Percentiles rank a stretch among this genome's conserved stretches.
Conservation (phyloP, 2,797 vertebrate species). For the Danio kyathit region DNA sequence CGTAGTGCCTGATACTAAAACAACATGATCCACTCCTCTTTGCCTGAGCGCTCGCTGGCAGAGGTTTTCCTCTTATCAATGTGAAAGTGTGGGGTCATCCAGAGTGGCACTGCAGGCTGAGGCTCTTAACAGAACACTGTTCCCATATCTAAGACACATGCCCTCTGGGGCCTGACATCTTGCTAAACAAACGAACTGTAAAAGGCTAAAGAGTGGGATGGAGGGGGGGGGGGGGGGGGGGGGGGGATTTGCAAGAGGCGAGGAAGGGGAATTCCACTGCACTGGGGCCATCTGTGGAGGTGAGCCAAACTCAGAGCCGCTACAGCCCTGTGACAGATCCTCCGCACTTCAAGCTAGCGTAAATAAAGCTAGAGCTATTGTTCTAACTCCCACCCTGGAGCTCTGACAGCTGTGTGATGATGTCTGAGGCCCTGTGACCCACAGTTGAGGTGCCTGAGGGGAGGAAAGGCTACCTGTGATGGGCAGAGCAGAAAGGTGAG, state of each 20-base stretch:
- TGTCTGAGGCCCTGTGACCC: constrained; percentile 49
- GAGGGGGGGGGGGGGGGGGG: constrained; percentile 59
- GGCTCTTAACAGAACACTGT: constrained; percentile 77
- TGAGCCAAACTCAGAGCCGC: constrained; percentile 51
- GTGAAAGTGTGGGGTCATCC: constrained; percentile 69
- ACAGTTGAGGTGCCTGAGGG: constrained; percentile 64
- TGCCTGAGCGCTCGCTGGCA: background rate
- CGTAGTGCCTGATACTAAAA: background rate
- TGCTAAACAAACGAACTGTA: constrained; percentile 81
- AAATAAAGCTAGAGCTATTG: constrained; percentile 93
- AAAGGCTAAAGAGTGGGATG: constrained; percentile 71
- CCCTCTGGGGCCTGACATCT: constrained; percentile 79
- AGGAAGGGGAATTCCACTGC: constrained; percentile 78
- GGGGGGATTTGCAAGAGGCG: constrained; percentile 62
- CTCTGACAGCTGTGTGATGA: constrained; percentile 43
- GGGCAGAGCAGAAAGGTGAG: constrained; percentile 14
- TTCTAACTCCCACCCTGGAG: constrained; percentile 78
- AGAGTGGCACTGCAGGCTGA: constrained; percentile 74
- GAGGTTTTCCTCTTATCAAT: constrained; percentile 40
- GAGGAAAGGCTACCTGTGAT: constrained; percentile 59
- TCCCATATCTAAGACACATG: constrained; percentile 83
- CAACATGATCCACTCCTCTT: constrained; percentile 3
- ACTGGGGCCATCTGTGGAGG: constrained; percentile 76
- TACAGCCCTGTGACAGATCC: constrained; percentile 84
- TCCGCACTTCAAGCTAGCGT: constrained; percentile 89